Percentiles rank a stretch among this genome's conserved stretches.
phyloP scores from a whole-genome alignment of 2,888 invertebrate genomes.

The Griposia aprilina region DNA sequence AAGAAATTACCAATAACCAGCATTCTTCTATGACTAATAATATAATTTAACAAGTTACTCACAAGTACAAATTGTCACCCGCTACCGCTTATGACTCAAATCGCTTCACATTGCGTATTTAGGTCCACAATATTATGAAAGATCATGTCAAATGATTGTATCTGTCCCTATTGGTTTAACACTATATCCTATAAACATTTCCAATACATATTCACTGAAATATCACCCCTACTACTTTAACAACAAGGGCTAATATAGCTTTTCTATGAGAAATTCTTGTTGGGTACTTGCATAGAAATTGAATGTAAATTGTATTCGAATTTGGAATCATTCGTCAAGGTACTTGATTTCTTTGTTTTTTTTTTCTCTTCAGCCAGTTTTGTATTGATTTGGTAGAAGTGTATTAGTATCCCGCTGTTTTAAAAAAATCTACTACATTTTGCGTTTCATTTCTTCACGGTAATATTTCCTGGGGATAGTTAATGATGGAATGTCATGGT shows the following conservation, averaged over 20 bases:
- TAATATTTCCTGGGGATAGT: constrained; percentile 37
- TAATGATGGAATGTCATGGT: constrained; percentile 59
- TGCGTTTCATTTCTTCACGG: constrained; percentile 51
- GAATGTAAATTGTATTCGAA: constrained; percentile 75
- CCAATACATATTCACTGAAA: neutral
- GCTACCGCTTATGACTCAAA: constrained; percentile 60
- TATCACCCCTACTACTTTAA: accelerated
- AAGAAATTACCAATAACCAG: neutral
- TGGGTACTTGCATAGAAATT: constrained; percentile 52
- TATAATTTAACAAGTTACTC: no score
- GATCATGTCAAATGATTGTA: constrained; percentile 86
- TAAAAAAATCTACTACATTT: constrained; percentile 51
- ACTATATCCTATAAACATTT: constrained; percentile 68
- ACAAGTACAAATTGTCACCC: neutral
- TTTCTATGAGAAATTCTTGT: neutral
- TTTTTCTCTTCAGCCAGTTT: constrained; percentile 70
- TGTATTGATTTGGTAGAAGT: constrained; percentile 69
- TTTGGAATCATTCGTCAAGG: constrained; percentile 84
- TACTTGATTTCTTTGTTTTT: constrained; percentile 75
- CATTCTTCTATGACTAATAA: neutral
- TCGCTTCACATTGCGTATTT: constrained; percentile 73
- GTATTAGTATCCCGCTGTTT: constrained; percentile 61
- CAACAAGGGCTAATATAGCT: constrained; percentile 19
- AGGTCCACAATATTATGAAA: constrained; percentile 83
- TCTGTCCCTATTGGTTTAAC: constrained; percentile 78